Conservation (phyloP, 2,888 invertebrate genomes). For the Aphrophora alni region DNA sequence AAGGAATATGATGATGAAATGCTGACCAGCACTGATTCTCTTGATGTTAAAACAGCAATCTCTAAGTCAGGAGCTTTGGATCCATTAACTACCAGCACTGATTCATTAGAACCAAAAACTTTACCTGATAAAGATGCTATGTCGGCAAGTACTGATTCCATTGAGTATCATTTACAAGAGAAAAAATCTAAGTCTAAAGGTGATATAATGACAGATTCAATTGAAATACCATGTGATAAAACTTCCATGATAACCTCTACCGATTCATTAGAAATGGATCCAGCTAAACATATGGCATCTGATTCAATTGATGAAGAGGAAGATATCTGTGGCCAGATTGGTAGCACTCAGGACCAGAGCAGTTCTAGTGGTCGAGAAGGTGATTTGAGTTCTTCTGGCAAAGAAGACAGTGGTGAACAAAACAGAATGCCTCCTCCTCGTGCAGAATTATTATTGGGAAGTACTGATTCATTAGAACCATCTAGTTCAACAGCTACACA, state of each 20-base stretch:
- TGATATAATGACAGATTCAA: constrained; percentile 64
- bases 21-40: constrained; percentile 67
- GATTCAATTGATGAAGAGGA: constrained; percentile 62
- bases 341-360: constrained; percentile 57
- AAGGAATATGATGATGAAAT: constrained; percentile 49
- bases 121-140: constrained; percentile 53
- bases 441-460: constrained; percentile 63
- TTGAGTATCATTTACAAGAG: constrained; percentile 59
- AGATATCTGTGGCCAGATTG: constrained; percentile 44
- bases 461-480: constrained; percentile 76
- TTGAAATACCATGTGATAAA: constrained; percentile 58
- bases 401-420: constrained; percentile 54
- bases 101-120: constrained; percentile 62
- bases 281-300: constrained; percentile 50
- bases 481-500: constrained; percentile 82
- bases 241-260: constrained; percentile 59
- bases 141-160: constrained; percentile 57
- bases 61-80: constrained; percentile 57
- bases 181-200: constrained; percentile 53
- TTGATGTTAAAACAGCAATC: constrained; percentile 60
- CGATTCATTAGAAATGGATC: constrained; percentile 59
- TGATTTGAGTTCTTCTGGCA: constrained; percentile 59
- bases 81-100: constrained; percentile 67
- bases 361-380: constrained; percentile 60
- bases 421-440: constrained; percentile 51